Evolutionary conservation across 2,888 invertebrate species (phyloP).

Genomic region (Glaucopsyche alexis): DNA sequence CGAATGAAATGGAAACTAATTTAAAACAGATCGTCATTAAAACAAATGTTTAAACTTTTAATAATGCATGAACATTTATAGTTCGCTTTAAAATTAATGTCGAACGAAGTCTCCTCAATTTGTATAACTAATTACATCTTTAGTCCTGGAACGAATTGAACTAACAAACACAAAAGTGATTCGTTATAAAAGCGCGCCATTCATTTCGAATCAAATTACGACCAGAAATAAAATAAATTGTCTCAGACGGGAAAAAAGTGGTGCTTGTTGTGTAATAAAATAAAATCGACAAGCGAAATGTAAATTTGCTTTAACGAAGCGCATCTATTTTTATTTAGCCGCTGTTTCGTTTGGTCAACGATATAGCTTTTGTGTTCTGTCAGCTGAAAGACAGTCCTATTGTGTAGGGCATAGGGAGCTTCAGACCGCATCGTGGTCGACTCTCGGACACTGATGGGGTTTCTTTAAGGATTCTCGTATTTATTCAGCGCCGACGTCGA

Average conservation of each 20-base stretch:
- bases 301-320: slow-evolving; percentile 72
- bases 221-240: slow-evolving; percentile 44
- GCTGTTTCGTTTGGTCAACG: slow-evolving; percentile 45
- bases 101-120: slow-evolving; percentile 1
- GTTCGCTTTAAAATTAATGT: neutral
- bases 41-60: neutral
- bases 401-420: slow-evolving; percentile 38
- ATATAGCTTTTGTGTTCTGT: slow-evolving; percentile 26
- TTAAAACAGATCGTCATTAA: neutral
- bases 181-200: slow-evolving; percentile 38
- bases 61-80: neutral
- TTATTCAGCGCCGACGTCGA: slow-evolving; percentile 48
- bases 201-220: slow-evolving; percentile 50
- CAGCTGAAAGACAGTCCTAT: slow-evolving; percentile 34
- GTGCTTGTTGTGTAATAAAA: slow-evolving; percentile 54
- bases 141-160: slow-evolving; percentile 20
- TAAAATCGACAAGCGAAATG: slow-evolving; percentile 62
- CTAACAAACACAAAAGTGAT: slow-evolving; percentile 24
- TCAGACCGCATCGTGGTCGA: slow-evolving; percentile 22
- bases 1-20: neutral
- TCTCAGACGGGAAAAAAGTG: slow-evolving; percentile 46
- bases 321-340: slow-evolving; percentile 60
- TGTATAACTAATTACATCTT: slow-evolving; percentile 23
- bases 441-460: slow-evolving; percentile 35
- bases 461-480: slow-evolving; percentile 42